Percentiles rank a stretch among this genome's conserved stretches.
These are phyloP conservation scores for Nematostella vectensis DNA, from an alignment of 92 coral and sea anemone species.

Conservation along the genomic window DNA sequence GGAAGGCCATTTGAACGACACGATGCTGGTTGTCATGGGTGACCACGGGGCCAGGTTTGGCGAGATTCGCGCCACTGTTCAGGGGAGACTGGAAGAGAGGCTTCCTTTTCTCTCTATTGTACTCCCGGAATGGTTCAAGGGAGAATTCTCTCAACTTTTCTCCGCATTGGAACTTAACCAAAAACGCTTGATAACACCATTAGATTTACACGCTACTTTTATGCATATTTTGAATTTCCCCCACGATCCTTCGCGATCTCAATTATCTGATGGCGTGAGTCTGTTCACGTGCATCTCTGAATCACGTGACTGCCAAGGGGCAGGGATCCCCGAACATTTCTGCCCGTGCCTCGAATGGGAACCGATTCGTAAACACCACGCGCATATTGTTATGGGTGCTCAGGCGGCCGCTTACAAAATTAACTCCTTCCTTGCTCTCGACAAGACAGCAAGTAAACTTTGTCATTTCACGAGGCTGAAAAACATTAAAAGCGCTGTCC, in stretches of 20 bases:
- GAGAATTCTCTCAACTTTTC: conserved; percentile 18
- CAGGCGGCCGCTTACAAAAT: conserved; percentile 30
- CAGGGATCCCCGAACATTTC: conserved; percentile 49
- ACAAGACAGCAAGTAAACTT: not conserved
- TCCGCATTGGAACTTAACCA: conserved; percentile 19
- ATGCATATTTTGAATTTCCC: conserved; percentile 45
- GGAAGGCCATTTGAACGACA: conserved; percentile 34
- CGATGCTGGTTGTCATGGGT: conserved; percentile 47
- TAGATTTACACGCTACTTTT: conserved; percentile 55
- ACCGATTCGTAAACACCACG: conserved; percentile 24
- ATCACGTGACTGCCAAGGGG: conserved; percentile 31
- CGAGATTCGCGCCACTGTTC: conserved; percentile 26
- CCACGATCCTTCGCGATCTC: conserved; percentile 25
- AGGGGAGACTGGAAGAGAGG: conserved; percentile 52
- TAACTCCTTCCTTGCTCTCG: conserved; percentile 15
- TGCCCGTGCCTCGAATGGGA: conserved; percentile 48
- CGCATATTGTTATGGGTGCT: conserved; percentile 40
- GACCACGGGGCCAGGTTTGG: conserved; percentile 49
- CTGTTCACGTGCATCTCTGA: conserved; percentile 25
- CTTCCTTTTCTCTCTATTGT: conserved; percentile 40
- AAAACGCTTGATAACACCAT: conserved; percentile 37
- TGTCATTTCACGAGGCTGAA: conserved; percentile 21
- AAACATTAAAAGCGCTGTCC: conserved; percentile 36
- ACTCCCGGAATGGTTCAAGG: conserved; percentile 42
- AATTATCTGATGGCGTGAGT: conserved; percentile 34